These are phyloP conservation scores for Catajapyx aquilonaris DNA, from an alignment of 1,140 invertebrate species.

Conservation along the genomic window DNA sequence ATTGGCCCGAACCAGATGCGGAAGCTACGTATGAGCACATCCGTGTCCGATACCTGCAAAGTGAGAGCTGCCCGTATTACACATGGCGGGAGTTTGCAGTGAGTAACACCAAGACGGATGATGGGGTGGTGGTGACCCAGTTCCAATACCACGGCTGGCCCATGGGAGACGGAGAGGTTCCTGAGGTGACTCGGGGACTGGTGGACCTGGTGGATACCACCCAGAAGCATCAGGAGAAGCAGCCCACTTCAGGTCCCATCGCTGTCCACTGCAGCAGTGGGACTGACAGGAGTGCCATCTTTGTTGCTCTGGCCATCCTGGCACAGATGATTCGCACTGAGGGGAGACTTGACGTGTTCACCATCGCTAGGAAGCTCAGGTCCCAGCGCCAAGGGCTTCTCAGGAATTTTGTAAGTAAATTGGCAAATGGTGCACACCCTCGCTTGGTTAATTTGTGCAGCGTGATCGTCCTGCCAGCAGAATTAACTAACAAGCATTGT, in stretches of 20 bases:
- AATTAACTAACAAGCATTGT: constrained; percentile 7
- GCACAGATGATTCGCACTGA: constrained; percentile 61
- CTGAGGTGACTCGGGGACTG: constrained; percentile 58
- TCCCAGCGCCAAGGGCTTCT: constrained; percentile 63
- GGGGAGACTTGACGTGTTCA: constrained; percentile 65
- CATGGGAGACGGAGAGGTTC: constrained; percentile 63
- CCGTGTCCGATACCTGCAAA: constrained; percentile 61
- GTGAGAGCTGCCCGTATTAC: constrained; percentile 70
- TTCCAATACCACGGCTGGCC: constrained; percentile 80
- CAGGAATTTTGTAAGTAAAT: constrained; percentile 49
- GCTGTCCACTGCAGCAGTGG: constrained; percentile 65
- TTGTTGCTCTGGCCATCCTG: constrained; percentile 64
- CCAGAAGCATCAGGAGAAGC: constrained; percentile 24
- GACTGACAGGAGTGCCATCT: constrained; percentile 69
- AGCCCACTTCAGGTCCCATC: constrained; percentile 30
- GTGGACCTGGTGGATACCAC: constrained; percentile 58
- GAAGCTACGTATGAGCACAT: constrained; percentile 62
- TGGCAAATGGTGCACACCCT: neutral
- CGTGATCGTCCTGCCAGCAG: neutral
- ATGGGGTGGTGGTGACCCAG: constrained; percentile 38
- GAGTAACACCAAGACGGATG: constrained; percentile 42
- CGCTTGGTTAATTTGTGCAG: neutral
- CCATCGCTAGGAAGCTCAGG: constrained; percentile 56
- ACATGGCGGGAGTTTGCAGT: constrained; percentile 60
- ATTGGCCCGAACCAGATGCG: constrained; percentile 70